Evolutionary conservation across 2,113 vertebrate genomes (phyloP).

Genomic region (Rhodinocichla rosea): DNA sequence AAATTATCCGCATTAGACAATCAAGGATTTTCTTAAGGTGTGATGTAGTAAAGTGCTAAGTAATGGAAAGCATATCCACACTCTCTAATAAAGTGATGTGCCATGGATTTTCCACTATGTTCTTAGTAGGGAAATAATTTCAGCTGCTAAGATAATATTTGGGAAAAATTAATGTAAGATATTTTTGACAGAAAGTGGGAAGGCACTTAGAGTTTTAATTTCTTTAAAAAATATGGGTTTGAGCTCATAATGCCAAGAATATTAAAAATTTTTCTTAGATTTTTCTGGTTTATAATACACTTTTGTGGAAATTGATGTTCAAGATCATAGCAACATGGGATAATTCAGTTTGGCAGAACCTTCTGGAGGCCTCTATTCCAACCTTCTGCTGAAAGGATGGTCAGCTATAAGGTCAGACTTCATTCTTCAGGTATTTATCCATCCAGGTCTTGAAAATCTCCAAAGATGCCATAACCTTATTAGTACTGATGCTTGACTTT

Average conservation of each 20-base stretch:
- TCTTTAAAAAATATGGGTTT: neutral
- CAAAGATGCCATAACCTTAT: neutral
- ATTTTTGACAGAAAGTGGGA: neutral
- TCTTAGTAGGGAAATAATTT: neutral
- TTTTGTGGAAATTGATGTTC: neutral
- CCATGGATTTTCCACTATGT: neutral
- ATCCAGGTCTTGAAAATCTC: neutral
- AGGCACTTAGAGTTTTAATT: neutral
- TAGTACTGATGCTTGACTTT: neutral
- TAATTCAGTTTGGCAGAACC: neutral
- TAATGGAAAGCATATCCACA: neutral
- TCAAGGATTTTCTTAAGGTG: neutral
- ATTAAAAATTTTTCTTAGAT: neutral
- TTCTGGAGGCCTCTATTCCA: neutral
- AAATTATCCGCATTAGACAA: neutral
- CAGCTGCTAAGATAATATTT: neutral
- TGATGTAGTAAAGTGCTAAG: neutral
- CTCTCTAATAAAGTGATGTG: neutral
- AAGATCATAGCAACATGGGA: neutral
- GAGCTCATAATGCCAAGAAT: neutral
- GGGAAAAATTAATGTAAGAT: neutral
- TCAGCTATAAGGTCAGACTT: neutral
- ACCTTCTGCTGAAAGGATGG: neutral
- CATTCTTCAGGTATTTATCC: neutral
- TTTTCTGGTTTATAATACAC: neutral